Evolutionary conservation across 1,140 invertebrate species (phyloP).

Genomic region (Anagrus nilaparvatae): DNA sequence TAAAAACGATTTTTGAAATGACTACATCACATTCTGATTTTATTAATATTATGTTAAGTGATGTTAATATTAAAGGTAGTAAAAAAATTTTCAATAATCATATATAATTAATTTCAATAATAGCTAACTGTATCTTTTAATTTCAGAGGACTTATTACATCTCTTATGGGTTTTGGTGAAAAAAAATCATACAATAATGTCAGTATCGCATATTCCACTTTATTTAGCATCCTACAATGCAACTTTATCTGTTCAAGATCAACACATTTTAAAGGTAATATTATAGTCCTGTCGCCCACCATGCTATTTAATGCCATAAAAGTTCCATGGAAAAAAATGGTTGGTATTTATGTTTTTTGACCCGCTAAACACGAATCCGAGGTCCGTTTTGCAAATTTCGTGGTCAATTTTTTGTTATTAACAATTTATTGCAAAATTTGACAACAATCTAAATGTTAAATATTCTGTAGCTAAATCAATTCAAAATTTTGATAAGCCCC

Average conservation of each 20-base stretch:
- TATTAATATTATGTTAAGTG: constrained; percentile 51
- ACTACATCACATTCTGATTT: constrained; percentile 64
- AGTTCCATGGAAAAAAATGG: too few species aligned
- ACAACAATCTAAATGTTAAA: too few species aligned
- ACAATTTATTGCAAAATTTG: too few species aligned
- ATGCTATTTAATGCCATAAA: too few species aligned
- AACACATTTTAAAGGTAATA: constrained; percentile 45
- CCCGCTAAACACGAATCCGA: too few species aligned
- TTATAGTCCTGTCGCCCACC: too few species aligned
- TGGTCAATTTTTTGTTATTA: too few species aligned
- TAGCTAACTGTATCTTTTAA: constrained; percentile 12
- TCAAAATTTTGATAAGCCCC: too few species aligned
- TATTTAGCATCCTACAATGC: constrained; percentile 62
- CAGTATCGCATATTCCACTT: constrained; percentile 53
- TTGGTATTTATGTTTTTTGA: too few species aligned
- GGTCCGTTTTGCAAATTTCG: too few species aligned
- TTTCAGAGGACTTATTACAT: constrained; percentile 45
- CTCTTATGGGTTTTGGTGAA: constrained; percentile 49
- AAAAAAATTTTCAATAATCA: constrained; percentile 31
- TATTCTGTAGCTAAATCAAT: too few species aligned
- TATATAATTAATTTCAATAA: constrained; percentile 4
- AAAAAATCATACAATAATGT: constrained; percentile 51
- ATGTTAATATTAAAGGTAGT: constrained; percentile 37
- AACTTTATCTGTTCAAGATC: constrained; percentile 52
- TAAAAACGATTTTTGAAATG: constrained; percentile 57